Evolutionary conservation across 2,113 vertebrate genomes (phyloP), one percentile per base, ranked within the genome.

Genomic region (Psephotus haematonotus): DNA sequence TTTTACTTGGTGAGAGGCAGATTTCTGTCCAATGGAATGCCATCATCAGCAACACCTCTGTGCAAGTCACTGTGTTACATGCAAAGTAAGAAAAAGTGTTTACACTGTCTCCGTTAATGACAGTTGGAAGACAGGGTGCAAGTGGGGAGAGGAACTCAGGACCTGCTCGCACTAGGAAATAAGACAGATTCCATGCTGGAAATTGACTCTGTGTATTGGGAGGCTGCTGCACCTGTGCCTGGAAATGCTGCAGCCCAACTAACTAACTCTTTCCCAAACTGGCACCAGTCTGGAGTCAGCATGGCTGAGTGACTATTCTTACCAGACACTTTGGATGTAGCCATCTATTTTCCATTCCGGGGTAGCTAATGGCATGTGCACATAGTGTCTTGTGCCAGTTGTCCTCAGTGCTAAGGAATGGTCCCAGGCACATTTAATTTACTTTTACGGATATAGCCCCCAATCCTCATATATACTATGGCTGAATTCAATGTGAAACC

Each of bases 261-360:
- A 44, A 9, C 12, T 13, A 78, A 20, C 25, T 3, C 20, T 49
- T 7, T 39, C 57, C 24, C 44, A 77, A 13, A 25, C 18, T 27
- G 77, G 27, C 50, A 67, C 7, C 3, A 4, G 11, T 52, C 43
- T 19, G 19, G 33, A 62, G 16, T 24, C 76, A 31, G 16, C 23
- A 24, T 20, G 78, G 33, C 62, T 60, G 28, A 71, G 25, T 33
- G 27, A n/a, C 43, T 59, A 13, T 44, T 90, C 82, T 82, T 43
- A 50, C 15, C 29, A 88, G 64, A 50, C 41, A 57, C 41, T 84
- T 63, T 57, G 13, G 31, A 44, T 68, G 24, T 10, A 60, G 35
- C 82, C 85, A 82, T 82, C 85, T 87, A 79, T 52, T 95, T 82
- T 65, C 52, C 24, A 31, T 44, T n/a, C 35, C 59, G 59, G 77